phyloP scores from a whole-genome alignment of 2,113 vertebrate species.

The Daubentonia madagascariensis region DNA sequence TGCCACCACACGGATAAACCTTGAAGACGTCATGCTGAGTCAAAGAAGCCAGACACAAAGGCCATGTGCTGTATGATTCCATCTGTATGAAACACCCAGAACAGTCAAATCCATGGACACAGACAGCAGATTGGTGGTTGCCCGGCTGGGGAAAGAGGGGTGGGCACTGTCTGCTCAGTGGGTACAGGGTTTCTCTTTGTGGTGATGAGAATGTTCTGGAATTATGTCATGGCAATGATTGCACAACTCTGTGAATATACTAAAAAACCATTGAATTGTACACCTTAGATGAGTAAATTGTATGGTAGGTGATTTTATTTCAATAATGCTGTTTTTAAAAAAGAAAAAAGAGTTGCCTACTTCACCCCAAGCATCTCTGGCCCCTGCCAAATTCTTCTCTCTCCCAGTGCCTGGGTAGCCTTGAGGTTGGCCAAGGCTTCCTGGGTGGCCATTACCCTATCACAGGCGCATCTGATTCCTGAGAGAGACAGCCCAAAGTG shows the following conservation, averaged over 20 bases:
- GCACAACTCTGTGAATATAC: not conserved
- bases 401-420: not conserved
- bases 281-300: not conserved
- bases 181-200: not conserved
- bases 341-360: not conserved
- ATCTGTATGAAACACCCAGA: not conserved
- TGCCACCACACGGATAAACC: accelerated
- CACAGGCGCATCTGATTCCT: not conserved
- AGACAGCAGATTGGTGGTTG: not conserved
- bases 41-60: not conserved
- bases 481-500: not conserved
- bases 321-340: not conserved
- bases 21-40: not conserved
- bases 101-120: not conserved
- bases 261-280: not conserved
- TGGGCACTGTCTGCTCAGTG: not conserved
- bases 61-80: accelerated
- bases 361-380: not conserved
- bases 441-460: not conserved
- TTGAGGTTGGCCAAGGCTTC: not conserved
- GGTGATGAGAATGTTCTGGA: not conserved
- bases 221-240: not conserved
- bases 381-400: not conserved
- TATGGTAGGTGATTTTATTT: not conserved
- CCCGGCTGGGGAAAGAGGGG: not conserved